Evolutionary conservation across 2,113 vertebrate genomes (phyloP).

Genomic region (Amazona guildingii): DNA sequence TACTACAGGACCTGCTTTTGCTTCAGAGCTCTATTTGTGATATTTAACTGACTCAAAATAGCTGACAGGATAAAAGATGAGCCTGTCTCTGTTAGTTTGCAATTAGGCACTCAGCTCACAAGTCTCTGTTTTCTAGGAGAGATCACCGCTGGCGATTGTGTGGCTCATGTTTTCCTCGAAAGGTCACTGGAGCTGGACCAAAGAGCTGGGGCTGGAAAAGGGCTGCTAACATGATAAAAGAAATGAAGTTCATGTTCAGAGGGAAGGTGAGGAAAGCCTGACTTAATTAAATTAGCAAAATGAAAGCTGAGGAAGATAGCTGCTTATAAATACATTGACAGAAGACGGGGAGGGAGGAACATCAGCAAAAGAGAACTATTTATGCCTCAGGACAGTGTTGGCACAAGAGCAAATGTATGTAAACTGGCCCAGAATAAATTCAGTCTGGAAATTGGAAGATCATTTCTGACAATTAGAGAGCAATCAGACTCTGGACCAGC

Average conservation of each 20-base stretch:
- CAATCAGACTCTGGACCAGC: background rate
- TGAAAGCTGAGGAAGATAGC: conserved; percentile 18
- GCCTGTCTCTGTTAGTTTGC: background rate
- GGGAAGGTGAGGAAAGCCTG: background rate
- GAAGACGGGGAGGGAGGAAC: background rate
- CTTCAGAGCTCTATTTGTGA: background rate
- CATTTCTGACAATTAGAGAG: conserved; percentile 29
- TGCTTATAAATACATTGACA: background rate
- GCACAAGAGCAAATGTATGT: background rate
- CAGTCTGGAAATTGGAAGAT: background rate
- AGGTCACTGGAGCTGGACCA: background rate
- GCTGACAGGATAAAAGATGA: background rate
- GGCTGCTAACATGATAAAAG: background rate
- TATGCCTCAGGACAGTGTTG: conserved; percentile 9
- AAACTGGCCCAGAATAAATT: conserved; percentile 39
- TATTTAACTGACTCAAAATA: background rate
- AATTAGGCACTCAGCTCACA: background rate
- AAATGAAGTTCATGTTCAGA: background rate
- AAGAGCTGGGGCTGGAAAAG: background rate
- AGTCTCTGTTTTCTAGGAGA: background rate
- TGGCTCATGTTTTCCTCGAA: background rate
- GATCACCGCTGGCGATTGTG: accelerated
- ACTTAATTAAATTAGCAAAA: conserved; percentile 51
- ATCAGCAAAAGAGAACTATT: conserved; percentile 15
- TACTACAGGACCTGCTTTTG: background rate